Conservation (phyloP, 2,113 vertebrate genomes). For the Amphilophus citrinellus region DNA sequence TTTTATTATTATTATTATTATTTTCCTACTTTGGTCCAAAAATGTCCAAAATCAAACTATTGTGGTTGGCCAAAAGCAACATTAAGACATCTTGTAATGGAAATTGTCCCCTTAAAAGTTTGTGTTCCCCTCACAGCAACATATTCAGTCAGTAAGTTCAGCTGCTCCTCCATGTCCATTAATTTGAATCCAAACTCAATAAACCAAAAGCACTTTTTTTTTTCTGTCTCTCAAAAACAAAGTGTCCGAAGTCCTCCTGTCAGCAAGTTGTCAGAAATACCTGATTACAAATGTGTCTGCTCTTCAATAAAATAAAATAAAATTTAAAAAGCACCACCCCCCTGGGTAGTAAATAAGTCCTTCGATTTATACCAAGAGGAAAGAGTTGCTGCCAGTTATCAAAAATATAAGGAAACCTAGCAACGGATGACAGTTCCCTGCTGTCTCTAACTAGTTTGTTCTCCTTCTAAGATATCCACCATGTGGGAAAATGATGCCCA, state of each 20-base stretch:
- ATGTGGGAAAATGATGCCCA: constrained; percentile 16
- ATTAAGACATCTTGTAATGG: not conserved
- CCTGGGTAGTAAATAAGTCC: constrained; percentile 33
- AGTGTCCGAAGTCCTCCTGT: not conserved
- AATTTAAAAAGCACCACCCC: constrained; percentile 1
- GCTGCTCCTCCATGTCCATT: not conserved
- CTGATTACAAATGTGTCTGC: constrained; percentile 49
- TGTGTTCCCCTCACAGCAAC: not conserved
- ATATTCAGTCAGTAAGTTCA: not conserved
- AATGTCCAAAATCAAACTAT: constrained; percentile 3
- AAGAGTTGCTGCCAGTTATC: constrained; percentile 34
- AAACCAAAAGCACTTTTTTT: not conserved
- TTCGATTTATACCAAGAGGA: constrained; percentile 40
- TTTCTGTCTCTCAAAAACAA: constrained; percentile 12
- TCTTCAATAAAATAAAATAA: not conserved
- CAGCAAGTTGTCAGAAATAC: constrained; percentile 41
- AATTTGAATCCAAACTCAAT: not conserved
- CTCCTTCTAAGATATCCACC: constrained; percentile 26
- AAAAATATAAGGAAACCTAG: constrained; percentile 28
- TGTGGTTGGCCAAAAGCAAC: not conserved
- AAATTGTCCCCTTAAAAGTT: constrained; percentile 3
- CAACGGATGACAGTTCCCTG: not conserved
- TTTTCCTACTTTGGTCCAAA: constrained; percentile 20
- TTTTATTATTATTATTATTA: not conserved
- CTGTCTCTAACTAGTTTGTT: constrained; percentile 8